Base-by-base conservation (phyloP, 2,888 invertebrate species). In the Limnephilus auricula region DNA sequence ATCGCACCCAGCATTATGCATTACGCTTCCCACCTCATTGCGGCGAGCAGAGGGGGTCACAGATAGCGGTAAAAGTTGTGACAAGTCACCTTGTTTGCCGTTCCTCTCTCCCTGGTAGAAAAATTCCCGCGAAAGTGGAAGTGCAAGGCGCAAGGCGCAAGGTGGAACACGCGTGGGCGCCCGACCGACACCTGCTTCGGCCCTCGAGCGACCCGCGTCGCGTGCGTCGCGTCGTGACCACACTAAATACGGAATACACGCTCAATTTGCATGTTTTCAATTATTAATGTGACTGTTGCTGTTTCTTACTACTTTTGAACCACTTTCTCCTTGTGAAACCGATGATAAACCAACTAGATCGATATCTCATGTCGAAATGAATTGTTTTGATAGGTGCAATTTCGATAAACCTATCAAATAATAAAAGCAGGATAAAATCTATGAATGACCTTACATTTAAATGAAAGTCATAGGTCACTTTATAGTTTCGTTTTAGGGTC, bases 11-110 rank as follows among this genome's bases (percentile, higher is more conserved):
- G 32, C 80, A 18, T 30, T 15, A 80, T 80, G 80, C 32, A 12
- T 80, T 31, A 5, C 15, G 3, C 80, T 18, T 32, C 31, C 80
- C 30, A 30, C 80, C 32, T 80, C 80, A 13, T 6, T 12, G 25
- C 84, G 34, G 25, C 84, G 37, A 40, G 40, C n/a, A n/a, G 30
- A 31, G 34, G n/a, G 50, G 86, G 86, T 86, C 86, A 86, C 31
- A 86, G 89, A 79, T 89, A 89, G 79, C 89, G 89, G 89, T 89
- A 79, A 89, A 79, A 89, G 89, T 89, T 89, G 89, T 89, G 89
- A 89, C 89, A 79, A 37, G 50, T 79, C n/a, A n/a, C 78, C 87
- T 65, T 25, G 65, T 25, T 65, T 10, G 65, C 65, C 65, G 65
- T 65, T 65, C 65, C 25, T 87, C 87, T 78, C 50, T 86, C 86